Base-by-base conservation (phyloP, 1,140 invertebrate species). In the Branchinecta lynchi region DNA sequence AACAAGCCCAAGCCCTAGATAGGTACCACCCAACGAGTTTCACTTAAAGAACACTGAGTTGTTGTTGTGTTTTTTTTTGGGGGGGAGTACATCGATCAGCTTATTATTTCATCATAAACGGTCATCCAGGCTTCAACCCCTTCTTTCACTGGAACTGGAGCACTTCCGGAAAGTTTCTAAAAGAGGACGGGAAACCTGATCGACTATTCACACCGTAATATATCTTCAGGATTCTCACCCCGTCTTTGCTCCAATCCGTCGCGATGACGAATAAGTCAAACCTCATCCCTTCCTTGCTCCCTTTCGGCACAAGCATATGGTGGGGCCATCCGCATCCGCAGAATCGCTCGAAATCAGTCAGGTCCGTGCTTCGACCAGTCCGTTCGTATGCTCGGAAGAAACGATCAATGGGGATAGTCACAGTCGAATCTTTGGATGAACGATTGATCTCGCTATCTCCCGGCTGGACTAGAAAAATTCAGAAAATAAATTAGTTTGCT, bases 211-310 rank as follows among this genome's bases (percentile, higher is more conserved):
- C 32, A 32, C 32, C 32, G 32, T 32, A 32, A 32, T 1, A 32
- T 32, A 32, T 3, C 32, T 32, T 32, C 32, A 32, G 5, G 32
- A 32, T 32, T 5, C 65, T 72, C 65, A 77, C 77, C 76, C 78
- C 81, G 74, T 92, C 89, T 8, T 84, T 81, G 12, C 80, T 79
- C 75, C 85, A 88, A 78, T 92, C 85, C 43, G 89, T 87, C 15
- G 91, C 80, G 88, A 92, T 92, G 60, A 86, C 85, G 76, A 91
- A 92, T 6, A 92, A 76, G 69, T 89, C 83, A 75, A 86, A 85
- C 0, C 79, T 77, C 75, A 84, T 84, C 20, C 89, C 90, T 70
- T 83, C 81, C 12, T 66, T 66, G 5, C 77, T 84, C 43, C 90
- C 90, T 77, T 86, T 88, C 0, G 89, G 86, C 43, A 90, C 76